These are phyloP conservation scores for Nasonovia ribisnigri DNA, from an alignment of 2,888 invertebrate genomes.

Conservation along the genomic window DNA sequence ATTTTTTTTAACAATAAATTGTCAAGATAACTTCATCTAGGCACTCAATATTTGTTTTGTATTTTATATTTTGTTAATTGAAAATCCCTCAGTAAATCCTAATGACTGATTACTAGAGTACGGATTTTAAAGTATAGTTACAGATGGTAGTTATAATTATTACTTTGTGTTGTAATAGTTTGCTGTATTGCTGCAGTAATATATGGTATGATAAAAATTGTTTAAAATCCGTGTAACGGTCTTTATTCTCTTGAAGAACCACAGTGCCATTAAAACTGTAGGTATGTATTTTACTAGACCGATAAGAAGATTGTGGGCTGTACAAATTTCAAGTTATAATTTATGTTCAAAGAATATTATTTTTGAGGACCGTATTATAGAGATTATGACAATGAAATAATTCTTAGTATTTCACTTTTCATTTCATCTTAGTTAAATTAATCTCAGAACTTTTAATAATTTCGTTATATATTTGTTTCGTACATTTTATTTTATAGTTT, in stretches of 20 bases:
- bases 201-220: not conserved
- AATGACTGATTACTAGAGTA: not conserved
- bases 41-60: not conserved
- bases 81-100: not conserved
- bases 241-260: not conserved
- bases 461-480: not conserved
- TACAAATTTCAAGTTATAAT: not conserved
- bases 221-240: not conserved
- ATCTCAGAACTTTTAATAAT: not conserved
- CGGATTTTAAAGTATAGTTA: too few relatives aligned
- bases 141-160: not conserved
- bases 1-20: not conserved
- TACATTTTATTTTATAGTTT: not conserved
- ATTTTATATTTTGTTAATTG: not conserved
- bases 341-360: not conserved
- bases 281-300: not conserved
- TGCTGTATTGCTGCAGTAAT: not conserved
- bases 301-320: not conserved
- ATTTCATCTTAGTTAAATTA: not conserved
- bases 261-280: not conserved
- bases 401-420: not conserved
- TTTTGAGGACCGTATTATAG: not conserved
- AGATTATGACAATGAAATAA: not conserved
- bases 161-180: not conserved
- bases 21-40: not conserved